Base-by-base conservation (phyloP, 2,797 vertebrate species). In the Platalea minor region DNA sequence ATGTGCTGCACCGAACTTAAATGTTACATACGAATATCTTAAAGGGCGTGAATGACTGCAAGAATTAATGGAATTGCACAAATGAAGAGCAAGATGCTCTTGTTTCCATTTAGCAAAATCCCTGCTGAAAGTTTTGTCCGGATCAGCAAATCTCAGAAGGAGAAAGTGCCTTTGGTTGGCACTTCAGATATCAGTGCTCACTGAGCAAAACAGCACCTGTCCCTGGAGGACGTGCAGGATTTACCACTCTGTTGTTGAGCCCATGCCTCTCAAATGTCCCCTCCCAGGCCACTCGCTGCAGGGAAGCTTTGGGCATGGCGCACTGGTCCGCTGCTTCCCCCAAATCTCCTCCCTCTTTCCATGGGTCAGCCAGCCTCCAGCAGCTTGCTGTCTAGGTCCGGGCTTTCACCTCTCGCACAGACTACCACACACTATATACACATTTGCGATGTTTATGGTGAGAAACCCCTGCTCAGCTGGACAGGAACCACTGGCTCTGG, bases 341-440 rank as follows among this genome's bases (percentile, higher is more conserved):
- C 37, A 37, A 2, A 11, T 5, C 28, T 41, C 35, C 41, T 26
- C 46, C 4, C 0, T 2, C 31, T 35, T 63, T 33, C 61, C 9
- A 23, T 4, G 24, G 39, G 29, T 46, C 85, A 11, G 39, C 1
- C 23, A n/a, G 37, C 56, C 63, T 25, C n/a, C 24, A 24, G 61
- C 61, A 57, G 60, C 28, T 20, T 6, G 43, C 46, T 26, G 35
- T 10, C 16, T 7, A 4, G 14, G 8, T 46, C 53, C 46, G 37
- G 29, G 53, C n/a, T 35, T 17, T 26, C 29, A 19, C 43, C 81
- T 35, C 63, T 12, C 2, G 2, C 46, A 33, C 29, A 18, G 46
- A 18, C 60, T 20, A 7, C 78, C 14, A 8, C 46, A 18, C 4
- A 11, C 10, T 41, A 41, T 13, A 2, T 8, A 31, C 13, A 4